These are phyloP conservation scores for Diphyllodes magnificus DNA, from an alignment of 2,113 vertebrate genomes.

Conservation along the genomic window DNA sequence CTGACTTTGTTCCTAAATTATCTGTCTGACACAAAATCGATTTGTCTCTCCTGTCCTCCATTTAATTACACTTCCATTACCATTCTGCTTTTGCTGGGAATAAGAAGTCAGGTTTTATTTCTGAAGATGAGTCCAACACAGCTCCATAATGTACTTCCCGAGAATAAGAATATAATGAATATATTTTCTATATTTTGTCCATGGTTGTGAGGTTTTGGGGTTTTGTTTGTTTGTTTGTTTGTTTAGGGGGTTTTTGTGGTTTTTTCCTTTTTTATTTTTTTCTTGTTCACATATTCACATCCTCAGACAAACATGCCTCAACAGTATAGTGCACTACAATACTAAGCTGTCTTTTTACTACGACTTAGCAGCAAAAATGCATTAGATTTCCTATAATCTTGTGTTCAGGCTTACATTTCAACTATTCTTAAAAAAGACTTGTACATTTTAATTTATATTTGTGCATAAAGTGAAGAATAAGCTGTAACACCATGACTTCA, in stretches of 20 bases:
- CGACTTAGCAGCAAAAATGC: background rate
- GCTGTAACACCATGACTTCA: background rate
- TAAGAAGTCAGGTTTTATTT: background rate
- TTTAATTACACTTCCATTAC: background rate
- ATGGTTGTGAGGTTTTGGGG: rapidly evolving
- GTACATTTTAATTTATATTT: background rate
- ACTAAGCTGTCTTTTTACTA: background rate
- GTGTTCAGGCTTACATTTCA: background rate
- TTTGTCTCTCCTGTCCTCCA: background rate
- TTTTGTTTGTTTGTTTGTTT: background rate
- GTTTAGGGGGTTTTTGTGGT: rapidly evolving
- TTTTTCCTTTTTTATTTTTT: background rate
- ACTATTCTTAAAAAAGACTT: background rate
- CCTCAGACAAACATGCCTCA: background rate
- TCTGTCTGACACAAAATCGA: background rate
- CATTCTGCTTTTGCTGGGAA: background rate
- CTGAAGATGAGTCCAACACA: background rate
- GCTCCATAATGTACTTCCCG: background rate
- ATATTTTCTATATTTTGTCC: background rate
- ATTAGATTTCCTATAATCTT: background rate
- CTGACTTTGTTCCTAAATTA: background rate
- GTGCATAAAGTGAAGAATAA: background rate
- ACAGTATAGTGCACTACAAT: background rate
- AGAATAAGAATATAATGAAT: background rate
- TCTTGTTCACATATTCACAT: background rate